These are phyloP conservation scores for Ichneumoninae sp. DNA, from an alignment of 2,888 invertebrate species.

Conservation along the genomic window DNA sequence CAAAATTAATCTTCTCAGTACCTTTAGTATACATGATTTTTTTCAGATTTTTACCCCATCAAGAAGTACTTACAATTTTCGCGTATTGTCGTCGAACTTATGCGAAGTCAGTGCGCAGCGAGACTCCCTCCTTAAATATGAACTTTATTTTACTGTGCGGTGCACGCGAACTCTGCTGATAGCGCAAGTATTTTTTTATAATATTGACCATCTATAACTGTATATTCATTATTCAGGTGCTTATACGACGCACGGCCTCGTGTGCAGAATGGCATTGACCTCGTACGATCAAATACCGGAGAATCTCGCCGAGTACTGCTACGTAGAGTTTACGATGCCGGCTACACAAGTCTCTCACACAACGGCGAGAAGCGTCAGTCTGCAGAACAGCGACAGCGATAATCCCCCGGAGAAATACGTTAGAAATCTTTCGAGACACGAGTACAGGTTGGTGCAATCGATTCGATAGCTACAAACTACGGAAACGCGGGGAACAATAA, in stretches of 20 bases:
- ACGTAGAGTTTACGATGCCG: conserved; percentile 99
- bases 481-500: neutral
- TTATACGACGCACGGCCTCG: conserved; percentile 98
- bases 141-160: too few relatives aligned
- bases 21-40: too few relatives aligned
- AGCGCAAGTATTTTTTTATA: neutral
- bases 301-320: conserved; percentile 93
- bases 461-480: neutral
- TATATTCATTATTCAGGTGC: conserved; percentile 89
- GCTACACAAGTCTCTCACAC: conserved; percentile 97
- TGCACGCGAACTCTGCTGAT: neutral
- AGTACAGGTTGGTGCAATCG: conserved; percentile 89
- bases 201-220: neutral
- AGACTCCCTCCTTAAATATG: too few relatives aligned
- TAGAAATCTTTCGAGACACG: conserved; percentile 97
- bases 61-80: too few relatives aligned
- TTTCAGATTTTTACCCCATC: too few relatives aligned
- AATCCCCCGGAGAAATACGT: conserved; percentile 99
- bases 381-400: conserved; percentile 93
- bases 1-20: too few relatives aligned
- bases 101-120: too few relatives aligned
- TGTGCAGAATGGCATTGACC: conserved; percentile 97
- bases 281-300: conserved; percentile 99
- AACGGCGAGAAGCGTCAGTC: conserved; percentile 96
- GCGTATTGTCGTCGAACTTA: too few relatives aligned